Evolutionary conservation across 2,113 vertebrate genomes (phyloP).

Genomic region (Nicator chloris): DNA sequence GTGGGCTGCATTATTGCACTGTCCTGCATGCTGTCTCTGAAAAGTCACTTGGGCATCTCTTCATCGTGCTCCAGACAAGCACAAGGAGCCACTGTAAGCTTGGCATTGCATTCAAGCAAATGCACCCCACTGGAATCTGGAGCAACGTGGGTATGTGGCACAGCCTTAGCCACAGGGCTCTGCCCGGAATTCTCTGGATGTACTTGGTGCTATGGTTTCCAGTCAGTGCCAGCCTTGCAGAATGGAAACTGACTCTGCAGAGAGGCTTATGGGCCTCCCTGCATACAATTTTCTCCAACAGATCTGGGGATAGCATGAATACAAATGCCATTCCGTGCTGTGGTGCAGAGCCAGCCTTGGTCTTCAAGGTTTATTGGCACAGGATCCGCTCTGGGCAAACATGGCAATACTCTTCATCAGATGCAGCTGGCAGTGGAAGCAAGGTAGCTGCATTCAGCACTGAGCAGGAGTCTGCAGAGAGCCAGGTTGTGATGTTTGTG

Average conservation of each 20-base stretch:
- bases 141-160: background rate
- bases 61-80: background rate
- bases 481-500: background rate
- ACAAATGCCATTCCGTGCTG: background rate
- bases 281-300: background rate
- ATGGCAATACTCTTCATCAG: background rate
- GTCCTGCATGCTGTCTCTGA: background rate
- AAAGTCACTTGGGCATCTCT: background rate
- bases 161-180: background rate
- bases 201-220: rapidly evolving
- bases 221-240: background rate
- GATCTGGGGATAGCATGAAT: background rate
- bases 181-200: background rate
- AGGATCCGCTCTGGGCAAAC: background rate
- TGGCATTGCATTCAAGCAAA: background rate
- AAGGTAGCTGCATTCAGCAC: background rate
- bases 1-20: background rate
- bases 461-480: background rate
- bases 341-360: background rate
- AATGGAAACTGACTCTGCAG: background rate
- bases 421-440: background rate
- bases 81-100: background rate
- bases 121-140: background rate
- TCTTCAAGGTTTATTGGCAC: background rate
- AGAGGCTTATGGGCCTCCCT: background rate